A percentile compares a stretch with the other conserved stretches of the same genome.
These are phyloP conservation scores for Scaptomyza flava DNA, from an alignment of 2,888 invertebrate species.

Conservation along the genomic window DNA sequence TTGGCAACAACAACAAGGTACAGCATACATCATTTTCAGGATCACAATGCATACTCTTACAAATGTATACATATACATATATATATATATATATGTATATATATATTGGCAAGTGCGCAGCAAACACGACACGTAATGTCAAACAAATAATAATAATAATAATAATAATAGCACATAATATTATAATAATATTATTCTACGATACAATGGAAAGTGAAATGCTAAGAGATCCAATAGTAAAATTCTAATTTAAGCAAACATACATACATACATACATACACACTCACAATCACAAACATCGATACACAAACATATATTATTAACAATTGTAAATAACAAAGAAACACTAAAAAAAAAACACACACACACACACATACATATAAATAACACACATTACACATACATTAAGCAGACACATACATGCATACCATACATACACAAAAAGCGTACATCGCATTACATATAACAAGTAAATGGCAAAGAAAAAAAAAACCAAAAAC, in stretches of 20 bases:
- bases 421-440: slow-evolving; percentile 20
- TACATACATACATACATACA: slow-evolving; percentile 34
- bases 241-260: slow-evolving; percentile 49
- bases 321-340: slow-evolving; percentile 60
- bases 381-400: no score
- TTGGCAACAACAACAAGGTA: slow-evolving; percentile 18
- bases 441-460: slow-evolving; percentile 51
- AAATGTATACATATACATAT: slow-evolving; percentile 15
- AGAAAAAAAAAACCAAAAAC: slow-evolving; percentile 17
- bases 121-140: slow-evolving; percentile 30
- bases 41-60: slow-evolving; percentile 51
- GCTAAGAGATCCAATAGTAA: slow-evolving; percentile 52
- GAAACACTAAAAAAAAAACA: slow-evolving; percentile 28
- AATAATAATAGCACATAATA: slow-evolving; percentile 22
- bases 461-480: slow-evolving; percentile 64
- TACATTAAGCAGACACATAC: slow-evolving; percentile 29
- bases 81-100: slow-evolving; percentile 12
- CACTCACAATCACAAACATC: slow-evolving; percentile 19
- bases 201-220: slow-evolving; percentile 33
- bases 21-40: slow-evolving; percentile 59
- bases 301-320: slow-evolving; percentile 25
- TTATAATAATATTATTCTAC: slow-evolving; percentile 38
- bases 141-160: slow-evolving; percentile 23
- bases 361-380: slow-evolving; percentile 23
- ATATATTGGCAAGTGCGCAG: slow-evolving; percentile 39